phyloP scores from a whole-genome alignment of 2,888 invertebrate species.

The Rhingia rostrata region DNA sequence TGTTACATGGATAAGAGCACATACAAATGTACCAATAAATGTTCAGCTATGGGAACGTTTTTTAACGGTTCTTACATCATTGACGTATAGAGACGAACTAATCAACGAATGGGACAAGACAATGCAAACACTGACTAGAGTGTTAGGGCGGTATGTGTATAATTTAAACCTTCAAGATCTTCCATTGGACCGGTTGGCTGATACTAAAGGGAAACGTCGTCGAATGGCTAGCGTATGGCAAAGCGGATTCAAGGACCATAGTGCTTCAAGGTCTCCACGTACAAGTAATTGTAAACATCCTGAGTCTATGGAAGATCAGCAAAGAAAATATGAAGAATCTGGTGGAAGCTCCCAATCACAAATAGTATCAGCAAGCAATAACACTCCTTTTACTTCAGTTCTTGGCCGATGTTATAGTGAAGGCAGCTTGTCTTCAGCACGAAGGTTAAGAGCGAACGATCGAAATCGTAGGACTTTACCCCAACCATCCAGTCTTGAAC shows the following conservation, averaged over 20 bases:
- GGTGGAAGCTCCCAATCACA: conserved; percentile 69
- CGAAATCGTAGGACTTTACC: conserved; percentile 76
- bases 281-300: conserved; percentile 68
- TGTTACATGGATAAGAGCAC: conserved; percentile 99
- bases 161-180: conserved; percentile 95
- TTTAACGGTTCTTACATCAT: conserved; percentile 91
- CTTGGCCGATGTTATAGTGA: conserved; percentile 85
- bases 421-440: conserved; percentile 83
- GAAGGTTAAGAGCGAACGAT: conserved; percentile 76
- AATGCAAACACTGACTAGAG: conserved; percentile 97
- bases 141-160: conserved; percentile 97
- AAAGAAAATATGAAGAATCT: conserved; percentile 72
- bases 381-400: conserved; percentile 78
- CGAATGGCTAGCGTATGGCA: conserved; percentile 83
- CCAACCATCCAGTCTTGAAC: conserved; percentile 78
- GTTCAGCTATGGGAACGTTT: conserved; percentile 97
- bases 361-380: conserved; percentile 58
- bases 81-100: conserved; percentile 97
- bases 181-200: conserved; percentile 90
- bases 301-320: conserved; percentile 56
- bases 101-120: conserved; percentile 99
- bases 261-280: conserved; percentile 42
- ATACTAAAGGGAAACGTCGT: conserved; percentile 89
- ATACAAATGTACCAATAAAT: conserved; percentile 95
- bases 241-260: conserved; percentile 69